Base-by-base conservation (phyloP, 2,888 invertebrate species). In the Oxystoma pomonae region DNA sequence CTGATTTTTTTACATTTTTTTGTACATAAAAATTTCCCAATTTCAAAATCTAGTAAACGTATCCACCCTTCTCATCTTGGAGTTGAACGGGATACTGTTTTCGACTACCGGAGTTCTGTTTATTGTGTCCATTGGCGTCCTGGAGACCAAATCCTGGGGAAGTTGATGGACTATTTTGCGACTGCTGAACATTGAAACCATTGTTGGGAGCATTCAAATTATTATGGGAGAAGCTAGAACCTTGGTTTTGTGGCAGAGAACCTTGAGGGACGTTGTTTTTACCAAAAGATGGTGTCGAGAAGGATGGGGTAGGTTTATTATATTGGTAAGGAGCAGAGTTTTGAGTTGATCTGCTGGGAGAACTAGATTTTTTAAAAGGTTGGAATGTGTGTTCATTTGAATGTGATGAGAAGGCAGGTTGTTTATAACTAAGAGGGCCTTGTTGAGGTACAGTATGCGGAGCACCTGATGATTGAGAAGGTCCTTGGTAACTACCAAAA, bases 61-160 rank as follows among this genome's bases (percentile, higher is more conserved):
- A 67, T 16, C 65, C 67, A 35, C 67, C 67, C 59, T 65, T 65
- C 57, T 58, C 61, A 19, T 67, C 67, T 56, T 64, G 63, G 16
- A 61, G 57, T 55, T 67, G 67, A 9, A 65, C 60, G 2, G 57
- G 59, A 9, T 61, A 58, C n/a, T 55, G 59, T 50, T 21, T 35
- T 35, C 7, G 20, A 59, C 35, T 19, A 35, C 60, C 19, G 35
- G 60, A 16, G 35, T 35, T 35, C 35, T 35, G 35, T 7, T 3
- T 3, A 35, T 7, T 7, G 12, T 35, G 35, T 35, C 35, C 35
- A 35, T 35, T 35, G 35, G 35, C 3, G 3, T 12, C 35, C 35
- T 3, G 12, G 35, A 12, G 12, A 9, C 16, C 16, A 19, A 56
- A 57, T 9, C 16, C 16, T 21, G 57, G 21, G 7, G 18, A 7